Evolutionary conservation across 2,888 invertebrate genomes (phyloP).

Genomic region (Diarsia mendica): DNA sequence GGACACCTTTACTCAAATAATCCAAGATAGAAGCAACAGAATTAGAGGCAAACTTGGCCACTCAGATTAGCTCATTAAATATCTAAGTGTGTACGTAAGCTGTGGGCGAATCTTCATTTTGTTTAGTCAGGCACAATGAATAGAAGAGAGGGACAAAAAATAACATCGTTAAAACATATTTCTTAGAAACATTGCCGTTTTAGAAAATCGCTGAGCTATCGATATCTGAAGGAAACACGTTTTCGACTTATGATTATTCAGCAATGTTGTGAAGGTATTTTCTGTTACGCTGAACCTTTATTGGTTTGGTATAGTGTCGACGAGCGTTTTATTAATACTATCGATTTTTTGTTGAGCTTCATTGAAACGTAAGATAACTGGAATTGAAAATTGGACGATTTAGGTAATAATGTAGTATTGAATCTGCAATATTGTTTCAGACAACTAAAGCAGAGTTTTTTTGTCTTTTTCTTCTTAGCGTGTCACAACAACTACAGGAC

Average conservation of each 20-base stretch:
- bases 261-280: conserved; percentile 50
- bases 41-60: background rate
- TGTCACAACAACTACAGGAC: too few species aligned
- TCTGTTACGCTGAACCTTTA: conserved; percentile 45
- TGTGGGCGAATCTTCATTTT: conserved; percentile 15
- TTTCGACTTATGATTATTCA: conserved; percentile 56
- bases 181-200: conserved; percentile 47
- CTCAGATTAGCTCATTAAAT: background rate
- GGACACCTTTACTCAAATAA: background rate
- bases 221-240: conserved; percentile 54
- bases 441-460: background rate
- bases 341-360: conserved; percentile 20
- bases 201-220: conserved; percentile 50
- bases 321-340: conserved; percentile 43
- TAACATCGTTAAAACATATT: conserved; percentile 54
- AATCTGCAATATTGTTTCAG: background rate
- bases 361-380: conserved; percentile 12
- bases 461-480: too few species aligned
- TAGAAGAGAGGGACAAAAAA: conserved; percentile 41
- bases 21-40: background rate
- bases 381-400: conserved; percentile 32
- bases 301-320: conserved; percentile 44
- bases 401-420: background rate
- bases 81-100: conserved; percentile 7
- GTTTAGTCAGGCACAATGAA: conserved; percentile 50